phyloP scores from a whole-genome alignment of 2,888 invertebrate genomes.

The Drepanosiphum platanoidis region DNA sequence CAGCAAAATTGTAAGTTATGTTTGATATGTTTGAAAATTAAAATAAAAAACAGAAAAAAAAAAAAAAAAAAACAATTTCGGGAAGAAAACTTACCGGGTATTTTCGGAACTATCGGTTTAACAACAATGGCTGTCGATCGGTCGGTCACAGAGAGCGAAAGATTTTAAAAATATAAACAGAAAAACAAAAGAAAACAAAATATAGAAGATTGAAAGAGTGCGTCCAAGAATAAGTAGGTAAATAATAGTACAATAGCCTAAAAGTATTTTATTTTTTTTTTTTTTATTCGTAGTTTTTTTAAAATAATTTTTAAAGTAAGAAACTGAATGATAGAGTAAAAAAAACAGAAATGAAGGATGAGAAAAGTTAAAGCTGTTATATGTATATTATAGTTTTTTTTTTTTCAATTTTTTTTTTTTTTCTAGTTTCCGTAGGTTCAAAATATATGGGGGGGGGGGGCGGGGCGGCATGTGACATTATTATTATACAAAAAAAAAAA shows the following conservation, averaged over 20 bases:
- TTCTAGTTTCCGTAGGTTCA: slow-evolving; percentile 5
- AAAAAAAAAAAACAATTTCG: slow-evolving; percentile 53
- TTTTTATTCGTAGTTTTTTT: no score
- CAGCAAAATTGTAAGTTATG: slow-evolving; percentile 61
- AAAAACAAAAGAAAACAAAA: slow-evolving; percentile 62
- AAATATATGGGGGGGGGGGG: no score
- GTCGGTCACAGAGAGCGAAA: slow-evolving; percentile 62
- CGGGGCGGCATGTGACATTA: background rate
- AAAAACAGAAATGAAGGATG: no score
- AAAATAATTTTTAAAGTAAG: slow-evolving; percentile 14
- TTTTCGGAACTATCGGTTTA: slow-evolving; percentile 62
- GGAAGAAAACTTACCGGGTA: slow-evolving; percentile 62
- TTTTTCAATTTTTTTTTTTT: slow-evolving; percentile 4
- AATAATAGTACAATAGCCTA: slow-evolving; percentile 47
- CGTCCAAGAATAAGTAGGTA: slow-evolving; percentile 62
- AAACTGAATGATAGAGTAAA: slow-evolving; percentile 4
- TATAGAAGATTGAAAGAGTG: slow-evolving; percentile 62
- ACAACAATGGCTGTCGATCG: slow-evolving; percentile 61
- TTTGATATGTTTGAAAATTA: slow-evolving; percentile 58
- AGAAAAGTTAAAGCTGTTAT: slow-evolving; percentile 24
- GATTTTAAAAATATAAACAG: slow-evolving; percentile 62
- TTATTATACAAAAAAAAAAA: background rate
- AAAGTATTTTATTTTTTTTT: slow-evolving; percentile 21
- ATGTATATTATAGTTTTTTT: background rate
- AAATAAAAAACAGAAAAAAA: slow-evolving; percentile 46